Evolutionary conservation across 2,113 vertebrate genomes (phyloP).

Genomic region (Oceanites oceanicus): DNA sequence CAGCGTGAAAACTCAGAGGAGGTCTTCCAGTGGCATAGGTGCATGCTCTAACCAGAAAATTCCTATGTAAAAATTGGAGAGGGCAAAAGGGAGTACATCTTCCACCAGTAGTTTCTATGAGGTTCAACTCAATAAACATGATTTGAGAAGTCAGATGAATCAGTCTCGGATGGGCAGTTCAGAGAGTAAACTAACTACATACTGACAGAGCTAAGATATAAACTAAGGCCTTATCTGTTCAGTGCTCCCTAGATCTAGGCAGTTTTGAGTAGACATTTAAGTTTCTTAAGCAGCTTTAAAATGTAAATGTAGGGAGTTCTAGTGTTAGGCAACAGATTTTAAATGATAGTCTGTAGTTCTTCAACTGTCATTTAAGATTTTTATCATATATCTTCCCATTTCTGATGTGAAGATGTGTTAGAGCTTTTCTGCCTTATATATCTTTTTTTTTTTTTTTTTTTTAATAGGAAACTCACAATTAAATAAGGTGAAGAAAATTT

Average conservation of each 20-base stretch:
- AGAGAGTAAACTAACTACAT: neutral
- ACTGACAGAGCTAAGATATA: neutral
- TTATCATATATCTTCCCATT: neutral
- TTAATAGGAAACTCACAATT: neutral
- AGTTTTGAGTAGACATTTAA: neutral
- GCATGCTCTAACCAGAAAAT: neutral
- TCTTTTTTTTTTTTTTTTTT: neutral
- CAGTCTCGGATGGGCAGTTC: neutral
- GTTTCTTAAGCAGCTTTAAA: neutral
- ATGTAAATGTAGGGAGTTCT: neutral
- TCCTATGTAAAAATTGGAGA: neutral
- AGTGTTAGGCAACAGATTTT: neutral
- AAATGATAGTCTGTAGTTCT: neutral
- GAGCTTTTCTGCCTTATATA: neutral
- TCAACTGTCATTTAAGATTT: neutral
- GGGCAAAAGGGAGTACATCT: neutral
- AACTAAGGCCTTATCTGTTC: neutral
- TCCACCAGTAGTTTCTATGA: neutral
- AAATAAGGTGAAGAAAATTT: neutral
- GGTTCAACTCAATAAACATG: fast-evolving
- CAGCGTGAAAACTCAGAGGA: neutral
- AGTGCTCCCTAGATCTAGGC: neutral
- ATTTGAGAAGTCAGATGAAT: neutral
- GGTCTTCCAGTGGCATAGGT: neutral
- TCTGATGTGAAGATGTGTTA: neutral